Evolutionary conservation across 2,113 vertebrate genomes (phyloP), one percentile per base, ranked within the genome.

Genomic region (Empidonax alnorum): DNA sequence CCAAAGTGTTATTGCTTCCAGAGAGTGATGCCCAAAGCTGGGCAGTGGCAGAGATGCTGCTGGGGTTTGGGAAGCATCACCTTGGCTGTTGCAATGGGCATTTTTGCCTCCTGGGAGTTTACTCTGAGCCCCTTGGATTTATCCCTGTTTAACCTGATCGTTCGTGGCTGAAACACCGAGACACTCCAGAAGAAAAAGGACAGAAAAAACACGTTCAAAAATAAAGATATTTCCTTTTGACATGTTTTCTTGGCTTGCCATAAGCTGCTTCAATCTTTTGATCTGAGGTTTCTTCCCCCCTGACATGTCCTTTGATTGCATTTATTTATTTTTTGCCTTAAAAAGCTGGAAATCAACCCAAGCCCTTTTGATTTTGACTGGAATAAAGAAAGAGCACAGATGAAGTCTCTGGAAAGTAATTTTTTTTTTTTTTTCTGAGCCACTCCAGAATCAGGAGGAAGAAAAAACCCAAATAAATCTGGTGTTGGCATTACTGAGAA

Each of bases 261-360:
- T 6, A 61, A 78, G 78, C 84, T 0, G 0, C 71, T 87, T 79
- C 42, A 3, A 76, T 78, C 92, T 95, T 96, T 89, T 93, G 71
- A 93, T 96, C 77, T 75, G 65, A 37, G 78, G 44, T 76, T 85
- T 80, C 78, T 85, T 91, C 42, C 58, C 91, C 78, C 33, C 9
- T 14, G 69, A 94, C 85, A 77, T 0, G 0, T 90, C 78, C 85
- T 94, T 94, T 93, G 90, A 72, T 89, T 91, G 35, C 24, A 7
- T 73, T 89, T 91, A 61, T 89, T 92, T 84, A 44, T 56, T 67
- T 87, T 65, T 89, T 55, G 47, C 81, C 69, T 87, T 73, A 73
- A 94, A 96, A 93, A 76, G 82, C 71, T 91, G 82, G 58, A 94
- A 90, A 90, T 90, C 74, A 83, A 83, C 74, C 62, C n/a, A 6